A percentile compares a stretch with the other conserved stretches of the same genome.
Conservation (phyloP, 2,888 invertebrate genomes). For the Anthrax anthrax region DNA sequence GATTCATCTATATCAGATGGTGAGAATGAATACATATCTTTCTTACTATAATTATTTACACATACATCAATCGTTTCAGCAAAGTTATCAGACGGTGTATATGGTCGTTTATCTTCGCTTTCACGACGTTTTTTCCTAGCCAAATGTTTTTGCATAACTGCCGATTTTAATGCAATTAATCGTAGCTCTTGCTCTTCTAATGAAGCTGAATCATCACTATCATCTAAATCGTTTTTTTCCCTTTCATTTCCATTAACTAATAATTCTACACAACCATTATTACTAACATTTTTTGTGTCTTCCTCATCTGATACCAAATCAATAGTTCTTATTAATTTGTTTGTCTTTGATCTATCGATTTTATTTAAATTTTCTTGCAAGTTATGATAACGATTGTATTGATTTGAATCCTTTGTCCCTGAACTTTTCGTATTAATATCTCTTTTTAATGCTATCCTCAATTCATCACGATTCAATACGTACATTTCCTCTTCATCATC, state of each 20-base stretch:
- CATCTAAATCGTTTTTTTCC: conserved; percentile 1
- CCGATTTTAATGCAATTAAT: conserved; percentile 31
- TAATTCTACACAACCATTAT: not conserved
- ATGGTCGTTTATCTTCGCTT: conserved; percentile 26
- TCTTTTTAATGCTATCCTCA: conserved; percentile 20
- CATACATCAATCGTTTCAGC: not conserved
- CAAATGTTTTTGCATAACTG: conserved; percentile 27
- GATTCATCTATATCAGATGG: not conserved
- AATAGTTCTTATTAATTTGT: not conserved
- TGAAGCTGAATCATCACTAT: conserved; percentile 12
- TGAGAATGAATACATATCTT: not conserved
- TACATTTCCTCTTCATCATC: conserved; percentile 13
- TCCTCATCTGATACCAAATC: not conserved
- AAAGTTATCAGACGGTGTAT: conserved; percentile 28
- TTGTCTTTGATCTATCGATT: not conserved
- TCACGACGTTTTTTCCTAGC: conserved; percentile 25
- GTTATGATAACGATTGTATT: no score
- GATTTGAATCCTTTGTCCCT: no score
- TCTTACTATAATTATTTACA: not conserved
- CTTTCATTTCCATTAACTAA: not conserved
- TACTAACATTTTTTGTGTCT: not conserved
- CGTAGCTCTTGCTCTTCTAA: conserved; percentile 26
- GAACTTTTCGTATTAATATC: no score
- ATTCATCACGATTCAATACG: conserved; percentile 21
- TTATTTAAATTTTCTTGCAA: not conserved